These are phyloP conservation scores for Mesodorylaimus sp. DNA, from an alignment of 2,888 invertebrate genomes.

Conservation along the genomic window DNA sequence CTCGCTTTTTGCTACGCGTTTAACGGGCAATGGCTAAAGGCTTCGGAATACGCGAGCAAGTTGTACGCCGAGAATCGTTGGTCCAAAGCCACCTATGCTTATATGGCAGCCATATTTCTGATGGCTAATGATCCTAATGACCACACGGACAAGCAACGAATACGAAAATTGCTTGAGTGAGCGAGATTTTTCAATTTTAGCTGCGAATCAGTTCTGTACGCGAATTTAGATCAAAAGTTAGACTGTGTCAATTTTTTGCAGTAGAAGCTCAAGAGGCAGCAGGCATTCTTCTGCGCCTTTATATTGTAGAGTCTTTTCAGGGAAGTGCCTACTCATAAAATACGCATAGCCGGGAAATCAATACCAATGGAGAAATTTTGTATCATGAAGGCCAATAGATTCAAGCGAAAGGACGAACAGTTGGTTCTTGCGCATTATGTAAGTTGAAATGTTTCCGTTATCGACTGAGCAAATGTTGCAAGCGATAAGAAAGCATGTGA, in stretches of 20 bases:
- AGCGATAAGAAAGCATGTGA: background rate
- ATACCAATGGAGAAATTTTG: slow-evolving; percentile 91
- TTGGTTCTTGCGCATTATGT: slow-evolving; percentile 58
- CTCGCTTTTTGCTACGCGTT: slow-evolving; percentile 41
- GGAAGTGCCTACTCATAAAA: slow-evolving; percentile 59
- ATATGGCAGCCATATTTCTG: slow-evolving; percentile 65
- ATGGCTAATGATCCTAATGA: slow-evolving; percentile 22
- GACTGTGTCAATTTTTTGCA: too few relatives aligned
- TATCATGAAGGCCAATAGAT: slow-evolving; percentile 62
- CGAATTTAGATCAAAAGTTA: too few relatives aligned
- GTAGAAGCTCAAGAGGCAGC: background rate
- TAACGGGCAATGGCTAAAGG: slow-evolving; percentile 35
- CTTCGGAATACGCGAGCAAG: slow-evolving; percentile 49
- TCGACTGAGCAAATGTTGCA: slow-evolving; percentile 3
- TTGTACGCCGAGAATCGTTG: slow-evolving; percentile 62
- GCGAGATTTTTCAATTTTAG: slow-evolving; percentile 1
- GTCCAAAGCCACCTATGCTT: slow-evolving; percentile 77
- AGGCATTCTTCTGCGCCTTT: background rate
- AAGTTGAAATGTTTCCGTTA: slow-evolving; percentile 16
- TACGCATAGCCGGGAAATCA: slow-evolving; percentile 83
- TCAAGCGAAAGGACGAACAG: slow-evolving; percentile 49
- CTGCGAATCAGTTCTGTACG: too few relatives aligned
- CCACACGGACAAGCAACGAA: slow-evolving; percentile 13
- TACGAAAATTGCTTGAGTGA: slow-evolving; percentile 2
- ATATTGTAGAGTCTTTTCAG: slow-evolving; percentile 35